Evolutionary conservation across 1,140 invertebrate species (phyloP), one percentile per base, ranked within the genome.

Genomic region (Brachionus rubens): DNA sequence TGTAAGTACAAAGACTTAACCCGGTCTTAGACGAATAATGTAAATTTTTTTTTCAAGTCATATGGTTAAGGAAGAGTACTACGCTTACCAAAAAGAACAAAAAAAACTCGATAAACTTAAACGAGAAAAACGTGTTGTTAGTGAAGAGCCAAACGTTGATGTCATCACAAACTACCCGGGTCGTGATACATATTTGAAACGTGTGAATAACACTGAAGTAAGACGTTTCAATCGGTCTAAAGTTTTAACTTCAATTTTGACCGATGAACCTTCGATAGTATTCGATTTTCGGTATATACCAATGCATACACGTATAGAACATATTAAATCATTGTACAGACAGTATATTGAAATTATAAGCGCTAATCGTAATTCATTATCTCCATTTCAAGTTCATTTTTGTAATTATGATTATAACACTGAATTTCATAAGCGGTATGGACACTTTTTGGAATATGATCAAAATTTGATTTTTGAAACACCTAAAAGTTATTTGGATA

Each of bases 351-450:
- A 72, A 16, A 50, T 72, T n/a, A 1, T 72, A 26, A 48, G 33
- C 30, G 9, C 30, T 21, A 72, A 72, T 50, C 24, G 68, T n/a
- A 36, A 6, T n/a, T 72, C 46, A 6, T 14, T 36, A 30, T 21
- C 21, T 16, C 68, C 68, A 6, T 72, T 72, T 50, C 68, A 72
- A 30, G 26, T 72, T n/a, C 16, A 72, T 30, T 72, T 72, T 72
- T 72, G 68, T 41, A 72, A 72, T 26, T 72, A 72, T 72, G 68
- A 72, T 28, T 9, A 7, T 16, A 72, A 50, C 10, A 54, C 28
- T 14, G 68, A 72, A 5, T 72, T 72, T 40, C 68, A 72, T 16
- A n/a, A 72, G n/a, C 19, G 46, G 3, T 72, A 72, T 19, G 46
- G 19, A 7, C n/a, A 48, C 3, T 40, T 47, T 40, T 9, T 72